Evolutionary conservation across 2,113 vertebrate genomes (phyloP).

Genomic region (Actinemys pallida): DNA sequence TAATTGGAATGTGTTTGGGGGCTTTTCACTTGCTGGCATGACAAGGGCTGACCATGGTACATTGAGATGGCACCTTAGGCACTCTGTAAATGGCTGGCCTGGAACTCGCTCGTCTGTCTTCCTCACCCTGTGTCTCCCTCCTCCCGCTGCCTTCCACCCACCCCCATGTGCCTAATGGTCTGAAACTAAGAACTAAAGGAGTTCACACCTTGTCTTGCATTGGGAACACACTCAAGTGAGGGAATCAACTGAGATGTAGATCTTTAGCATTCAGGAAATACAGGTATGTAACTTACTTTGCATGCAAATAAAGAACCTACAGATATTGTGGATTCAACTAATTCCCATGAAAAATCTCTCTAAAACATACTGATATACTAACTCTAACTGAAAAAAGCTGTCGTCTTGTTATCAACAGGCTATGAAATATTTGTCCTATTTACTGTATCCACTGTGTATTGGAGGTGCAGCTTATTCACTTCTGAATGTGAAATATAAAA

Average conservation of each 20-base stretch:
- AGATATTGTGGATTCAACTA: background rate
- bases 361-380: background rate
- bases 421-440: conserved; percentile 92
- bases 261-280: background rate
- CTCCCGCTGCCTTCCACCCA: fast-evolving
- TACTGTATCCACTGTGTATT: conserved; percentile 93
- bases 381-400: background rate
- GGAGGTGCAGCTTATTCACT: conserved; percentile 93
- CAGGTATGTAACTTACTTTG: background rate
- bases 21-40: background rate
- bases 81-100: background rate
- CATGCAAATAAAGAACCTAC: background rate
- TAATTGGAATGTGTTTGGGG: background rate
- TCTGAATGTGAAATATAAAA: conserved; percentile 93
- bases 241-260: background rate
- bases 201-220: background rate
- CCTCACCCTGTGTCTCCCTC: background rate
- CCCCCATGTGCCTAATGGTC: background rate
- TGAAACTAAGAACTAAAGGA: background rate
- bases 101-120: background rate
- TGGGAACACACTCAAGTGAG: background rate
- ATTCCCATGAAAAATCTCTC: background rate
- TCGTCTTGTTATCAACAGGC: conserved; percentile 79
- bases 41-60: background rate
- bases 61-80: background rate